Conservation (phyloP, 2,113 vertebrate genomes). For the Oryctolagus cuniculus region mOryCun1.1 NC_091432.1:21328501-21329000, state of each 20-base stretch:
- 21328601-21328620: slow-evolving; percentile 85
- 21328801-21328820: slow-evolving; percentile 91
- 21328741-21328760: slow-evolving; percentile 92
- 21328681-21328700: slow-evolving; percentile 75
- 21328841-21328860: slow-evolving; percentile 92
- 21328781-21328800: slow-evolving; percentile 91
- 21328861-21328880: slow-evolving; percentile 91
- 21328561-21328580: slow-evolving; percentile 52
- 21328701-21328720: slow-evolving; percentile 61
- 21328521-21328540: neutral
- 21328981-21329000: slow-evolving; percentile 61
- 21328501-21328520: slow-evolving; percentile 44
- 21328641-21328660: slow-evolving; percentile 89
- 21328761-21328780: slow-evolving; percentile 90
- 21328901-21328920: slow-evolving; percentile 89
- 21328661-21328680: slow-evolving; percentile 77
- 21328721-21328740: slow-evolving; percentile 88
- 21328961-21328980: slow-evolving; percentile 75
- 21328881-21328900: slow-evolving; percentile 93
- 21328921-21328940: slow-evolving; percentile 89
- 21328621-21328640: slow-evolving; percentile 89
- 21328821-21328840: slow-evolving; percentile 91
- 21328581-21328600: slow-evolving; percentile 81
- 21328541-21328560: slow-evolving; percentile 34
- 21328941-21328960: slow-evolving; percentile 87